phyloP scores from a whole-genome alignment of 2,797 vertebrate species.

The Hyperoplus lanceolatus region DNA sequence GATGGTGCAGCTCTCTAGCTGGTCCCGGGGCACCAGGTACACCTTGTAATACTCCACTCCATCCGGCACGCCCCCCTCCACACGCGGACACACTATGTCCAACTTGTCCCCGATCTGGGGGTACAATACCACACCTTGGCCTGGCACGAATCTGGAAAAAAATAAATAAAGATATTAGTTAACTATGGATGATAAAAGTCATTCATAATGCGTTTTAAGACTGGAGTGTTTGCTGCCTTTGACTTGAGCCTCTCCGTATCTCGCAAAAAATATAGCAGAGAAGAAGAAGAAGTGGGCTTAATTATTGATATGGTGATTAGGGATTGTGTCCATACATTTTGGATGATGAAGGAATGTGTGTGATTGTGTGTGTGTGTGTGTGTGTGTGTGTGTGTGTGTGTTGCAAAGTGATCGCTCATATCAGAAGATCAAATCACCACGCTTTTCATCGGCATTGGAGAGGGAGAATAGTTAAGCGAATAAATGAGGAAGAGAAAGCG shows the following conservation, averaged over 20 bases:
- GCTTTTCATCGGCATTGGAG: conserved; percentile 26
- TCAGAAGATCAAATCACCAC: conserved; percentile 46
- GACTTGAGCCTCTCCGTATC: conserved; percentile 31
- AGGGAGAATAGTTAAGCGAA: conserved; percentile 46
- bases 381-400: conserved; percentile 15
- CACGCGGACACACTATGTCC: conserved; percentile 99
- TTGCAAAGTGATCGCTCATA: conserved; percentile 43
- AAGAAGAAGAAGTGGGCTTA: conserved; percentile 42
- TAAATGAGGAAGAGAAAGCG: conserved; percentile 34
- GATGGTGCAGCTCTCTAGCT: conserved; percentile 97
- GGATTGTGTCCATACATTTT: conserved; percentile 67
- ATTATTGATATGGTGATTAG: conserved; percentile 78
- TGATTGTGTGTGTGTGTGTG: conserved; percentile 1
- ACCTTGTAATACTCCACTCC: conserved; percentile 98
- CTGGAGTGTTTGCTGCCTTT: conserved; percentile 49
- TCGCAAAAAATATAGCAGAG: conserved; percentile 31
- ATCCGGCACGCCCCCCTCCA: conserved; percentile 92
- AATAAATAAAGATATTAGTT: conserved; percentile 42
- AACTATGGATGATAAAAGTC: conserved; percentile 36
- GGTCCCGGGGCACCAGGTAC: conserved; percentile 97
- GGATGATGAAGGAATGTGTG: conserved; percentile 60
- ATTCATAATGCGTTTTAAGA: conserved; percentile 47
- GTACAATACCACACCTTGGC: conserved; percentile 97
- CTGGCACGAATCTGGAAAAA: conserved; percentile 92
- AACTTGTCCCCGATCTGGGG: conserved; percentile 99